phyloP scores from a whole-genome alignment of 2,113 vertebrate species.

The Furnarius figulus region DNA sequence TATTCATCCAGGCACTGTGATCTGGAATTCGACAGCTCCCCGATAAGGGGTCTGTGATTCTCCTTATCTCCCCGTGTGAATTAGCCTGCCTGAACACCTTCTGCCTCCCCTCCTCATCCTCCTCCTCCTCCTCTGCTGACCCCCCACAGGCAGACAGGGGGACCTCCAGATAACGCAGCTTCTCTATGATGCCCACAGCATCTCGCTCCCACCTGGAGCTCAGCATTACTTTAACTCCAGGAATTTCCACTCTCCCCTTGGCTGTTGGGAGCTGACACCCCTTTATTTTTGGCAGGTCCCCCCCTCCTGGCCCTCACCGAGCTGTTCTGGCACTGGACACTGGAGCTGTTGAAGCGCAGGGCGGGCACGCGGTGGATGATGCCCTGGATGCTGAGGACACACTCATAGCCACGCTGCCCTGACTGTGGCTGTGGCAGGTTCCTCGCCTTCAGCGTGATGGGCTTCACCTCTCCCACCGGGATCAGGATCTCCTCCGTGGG shows the following conservation, averaged over 20 bases:
- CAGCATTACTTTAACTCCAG: neutral
- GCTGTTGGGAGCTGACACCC: accelerated
- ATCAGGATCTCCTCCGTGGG: constrained; percentile 94
- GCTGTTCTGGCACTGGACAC: constrained; percentile 98
- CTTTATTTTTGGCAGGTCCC: too few relatives aligned
- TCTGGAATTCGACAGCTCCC: constrained; percentile 71
- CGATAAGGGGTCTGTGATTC: constrained; percentile 74
- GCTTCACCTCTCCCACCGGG: constrained; percentile 94
- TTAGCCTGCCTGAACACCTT: constrained; percentile 73
- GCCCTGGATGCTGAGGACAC: constrained; percentile 92
- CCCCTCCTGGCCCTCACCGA: constrained; percentile 75
- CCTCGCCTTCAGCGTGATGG: constrained; percentile 92
- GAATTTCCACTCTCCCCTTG: neutral
- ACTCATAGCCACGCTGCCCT: constrained; percentile 96
- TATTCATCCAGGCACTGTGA: constrained; percentile 57
- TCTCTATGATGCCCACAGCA: neutral
- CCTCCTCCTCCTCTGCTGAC: constrained; percentile 28
- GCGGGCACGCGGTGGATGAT: constrained; percentile 90
- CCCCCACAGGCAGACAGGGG: constrained; percentile 39
- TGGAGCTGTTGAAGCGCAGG: constrained; percentile 98
- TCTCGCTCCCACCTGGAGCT: neutral
- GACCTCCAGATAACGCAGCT: constrained; percentile 49
- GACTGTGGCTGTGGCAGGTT: constrained; percentile 98
- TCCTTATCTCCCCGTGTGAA: constrained; percentile 73
- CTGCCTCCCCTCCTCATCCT: neutral